Evolutionary conservation across 2,113 vertebrate genomes (phyloP), one percentile per base, ranked within the genome.

Genomic region (Phalacrocorax aristotelis): DNA sequence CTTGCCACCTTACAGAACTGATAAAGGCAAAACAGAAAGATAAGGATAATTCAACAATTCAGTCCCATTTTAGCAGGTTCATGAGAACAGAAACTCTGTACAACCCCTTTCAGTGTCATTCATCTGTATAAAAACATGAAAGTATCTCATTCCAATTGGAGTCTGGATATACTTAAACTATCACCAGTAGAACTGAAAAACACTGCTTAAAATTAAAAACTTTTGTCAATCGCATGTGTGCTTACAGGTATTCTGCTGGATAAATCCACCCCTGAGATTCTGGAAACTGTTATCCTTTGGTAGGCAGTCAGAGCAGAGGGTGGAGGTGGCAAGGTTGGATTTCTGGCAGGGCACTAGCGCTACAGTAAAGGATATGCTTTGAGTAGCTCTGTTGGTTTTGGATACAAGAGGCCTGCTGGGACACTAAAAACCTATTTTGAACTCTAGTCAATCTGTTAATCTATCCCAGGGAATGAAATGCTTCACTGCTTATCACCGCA

Each of bases 381-480:
- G 89, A 64, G 81, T 71, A 83, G 81, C 64, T 90, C 70, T 93
- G 84, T 86, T 95, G 87, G 58, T 70, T 95, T 96, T 95, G 91
- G 91, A 95, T 93, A 40, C 64, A 57, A 22, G 32, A 66, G 75
- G 51, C 81, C 95, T 91, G 51, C 75, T 88, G 95, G 91, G 95
- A 96, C 78, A 52, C 81, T 90, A 36, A 83, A 96, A 95, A 52
- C 55, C 70, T 16, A 23, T 91, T 96, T 52, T 91, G 91, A 95
- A 81, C 95, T 93, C 66, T 36, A 93, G 81, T 90, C 95, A 96
- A 81, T 97, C 84, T 95, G 76, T 70, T 95, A 89, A 95, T 95
- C 87, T 88, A 11, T 95, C 89, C 64, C 46, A 85, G 78, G 86
- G 75, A 94, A 93, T 58, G 89, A 93, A 95, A 96, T 58, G 92